Conservation (phyloP, 2,113 vertebrate species). For the Petroica traversi region DNA sequence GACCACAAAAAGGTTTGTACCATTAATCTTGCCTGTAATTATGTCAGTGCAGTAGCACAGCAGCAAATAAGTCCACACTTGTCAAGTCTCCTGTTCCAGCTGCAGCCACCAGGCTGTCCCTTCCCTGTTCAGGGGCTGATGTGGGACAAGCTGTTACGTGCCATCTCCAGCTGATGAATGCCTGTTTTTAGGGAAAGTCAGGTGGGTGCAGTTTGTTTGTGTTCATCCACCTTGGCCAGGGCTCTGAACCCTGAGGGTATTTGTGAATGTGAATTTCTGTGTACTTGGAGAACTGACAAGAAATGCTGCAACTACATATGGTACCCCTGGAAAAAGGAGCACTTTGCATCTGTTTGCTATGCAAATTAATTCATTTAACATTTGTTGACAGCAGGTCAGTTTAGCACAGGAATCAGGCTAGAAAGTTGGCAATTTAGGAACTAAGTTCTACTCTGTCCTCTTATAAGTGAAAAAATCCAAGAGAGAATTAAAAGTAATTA, state of each 20-base stretch:
- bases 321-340: constrained; percentile 42
- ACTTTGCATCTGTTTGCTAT: constrained; percentile 61
- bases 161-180: background rate
- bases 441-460: constrained; percentile 15
- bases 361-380: constrained; percentile 58
- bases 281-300: constrained; percentile 53
- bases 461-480: constrained; percentile 20
- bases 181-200: background rate
- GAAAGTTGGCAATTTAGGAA: constrained; percentile 40
- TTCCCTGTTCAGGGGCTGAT: background rate
- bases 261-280: background rate
- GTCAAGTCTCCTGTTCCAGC: background rate
- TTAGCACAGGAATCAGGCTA: constrained; percentile 23
- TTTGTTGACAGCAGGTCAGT: constrained; percentile 60
- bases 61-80: background rate
- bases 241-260: constrained; percentile 23
- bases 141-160: background rate
- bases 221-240: background rate
- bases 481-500: constrained; percentile 48
- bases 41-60: background rate
- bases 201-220: constrained; percentile 26
- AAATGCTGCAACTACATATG: constrained; percentile 55
- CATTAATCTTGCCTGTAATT: background rate
- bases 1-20: background rate
- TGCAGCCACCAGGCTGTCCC: background rate